A percentile compares a stretch with the other conserved stretches of the same genome.
phyloP scores from a whole-genome alignment of 1,140 invertebrate species.

The Platyura marginata region DNA sequence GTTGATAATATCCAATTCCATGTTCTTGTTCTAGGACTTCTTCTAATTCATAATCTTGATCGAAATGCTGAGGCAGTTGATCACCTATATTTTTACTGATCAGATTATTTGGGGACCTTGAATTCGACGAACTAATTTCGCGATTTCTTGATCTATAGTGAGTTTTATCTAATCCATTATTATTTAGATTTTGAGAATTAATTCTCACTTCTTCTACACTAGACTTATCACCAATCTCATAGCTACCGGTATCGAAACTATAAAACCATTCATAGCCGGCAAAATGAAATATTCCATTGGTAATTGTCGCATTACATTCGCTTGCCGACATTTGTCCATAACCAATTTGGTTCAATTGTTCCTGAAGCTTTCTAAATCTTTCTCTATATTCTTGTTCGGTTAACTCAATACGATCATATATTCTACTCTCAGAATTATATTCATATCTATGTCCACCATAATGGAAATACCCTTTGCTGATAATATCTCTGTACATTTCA shows the following conservation, averaged over 20 bases:
- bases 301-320: not conserved
- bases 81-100: not conserved
- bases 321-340: not conserved
- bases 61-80: not conserved
- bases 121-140: not conserved
- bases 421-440: not conserved
- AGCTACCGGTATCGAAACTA: not conserved
- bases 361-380: not conserved
- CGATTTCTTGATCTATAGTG: not conserved
- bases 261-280: not conserved
- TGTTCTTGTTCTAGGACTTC: not conserved
- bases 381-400: not conserved
- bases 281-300: not conserved
- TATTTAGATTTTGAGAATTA: not conserved
- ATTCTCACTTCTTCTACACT: not conserved
- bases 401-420: not conserved
- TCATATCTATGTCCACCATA: not conserved
- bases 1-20: not conserved
- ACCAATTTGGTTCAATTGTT: not conserved
- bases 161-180: not conserved
- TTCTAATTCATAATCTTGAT: not conserved
- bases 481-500: not conserved
- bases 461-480: not conserved
- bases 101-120: not conserved
- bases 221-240: not conserved